Conservation (phyloP, 2,113 vertebrate genomes). For the Percina caprodes region DNA sequence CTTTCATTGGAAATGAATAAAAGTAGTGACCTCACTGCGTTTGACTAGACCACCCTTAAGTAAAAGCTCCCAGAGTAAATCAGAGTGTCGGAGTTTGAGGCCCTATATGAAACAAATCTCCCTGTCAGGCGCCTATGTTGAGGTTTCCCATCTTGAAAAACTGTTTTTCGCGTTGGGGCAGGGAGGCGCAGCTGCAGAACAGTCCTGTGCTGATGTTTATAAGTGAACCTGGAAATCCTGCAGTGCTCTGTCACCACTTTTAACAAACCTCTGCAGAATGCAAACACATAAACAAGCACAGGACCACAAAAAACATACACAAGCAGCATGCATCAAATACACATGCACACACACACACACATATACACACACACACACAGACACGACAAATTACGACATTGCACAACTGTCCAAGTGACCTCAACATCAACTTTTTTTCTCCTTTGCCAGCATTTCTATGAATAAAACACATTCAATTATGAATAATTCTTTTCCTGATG, state of each 20-base stretch:
- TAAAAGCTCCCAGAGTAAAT: slow-evolving; percentile 48
- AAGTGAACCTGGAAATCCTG: slow-evolving; percentile 45
- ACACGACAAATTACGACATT: slow-evolving; percentile 24
- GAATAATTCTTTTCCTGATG: slow-evolving; percentile 37
- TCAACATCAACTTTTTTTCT: slow-evolving; percentile 57
- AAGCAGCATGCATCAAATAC: slow-evolving; percentile 30
- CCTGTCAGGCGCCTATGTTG: slow-evolving; percentile 10
- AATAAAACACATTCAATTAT: slow-evolving; percentile 42
- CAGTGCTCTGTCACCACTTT: slow-evolving; percentile 37
- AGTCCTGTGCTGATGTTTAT: slow-evolving; percentile 44
- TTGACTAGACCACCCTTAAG: slow-evolving; percentile 64
- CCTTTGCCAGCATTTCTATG: slow-evolving; percentile 51
- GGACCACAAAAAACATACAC: neutral
- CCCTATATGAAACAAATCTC: slow-evolving; percentile 35
- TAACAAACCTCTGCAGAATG: slow-evolving; percentile 55
- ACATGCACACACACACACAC: neutral
- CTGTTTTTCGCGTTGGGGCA: neutral
- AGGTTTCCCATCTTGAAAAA: slow-evolving; percentile 30
- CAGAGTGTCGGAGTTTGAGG: slow-evolving; percentile 38
- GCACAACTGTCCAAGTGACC: slow-evolving; percentile 44
- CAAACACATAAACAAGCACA: slow-evolving; percentile 34
- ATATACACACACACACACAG: neutral
- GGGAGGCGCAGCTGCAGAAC: slow-evolving; percentile 44
- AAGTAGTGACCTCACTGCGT: slow-evolving; percentile 65
- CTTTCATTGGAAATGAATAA: slow-evolving; percentile 77